Evolutionary conservation across 1,140 invertebrate genomes (phyloP), one percentile per base, ranked within the genome.

Genomic region (Ladona fulva): DNA sequence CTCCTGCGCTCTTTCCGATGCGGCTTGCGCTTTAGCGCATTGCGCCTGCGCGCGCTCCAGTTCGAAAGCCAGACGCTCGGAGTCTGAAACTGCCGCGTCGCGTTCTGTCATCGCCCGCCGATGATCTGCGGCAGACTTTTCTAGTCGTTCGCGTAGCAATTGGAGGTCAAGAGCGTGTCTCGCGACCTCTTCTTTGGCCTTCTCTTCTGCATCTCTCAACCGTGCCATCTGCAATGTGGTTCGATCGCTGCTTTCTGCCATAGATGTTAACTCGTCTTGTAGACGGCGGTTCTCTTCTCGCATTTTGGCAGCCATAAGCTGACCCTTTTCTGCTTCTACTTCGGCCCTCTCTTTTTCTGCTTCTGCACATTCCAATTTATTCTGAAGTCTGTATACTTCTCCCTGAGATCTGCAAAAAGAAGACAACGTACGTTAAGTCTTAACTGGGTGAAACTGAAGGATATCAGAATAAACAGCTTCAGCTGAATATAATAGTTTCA

Each of bases 201-300:
- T 96, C 80, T 97, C 95, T 86, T 97, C 95, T 81, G 91, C 89
- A 83, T 97, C 95, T 83, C 96, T 95, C 25, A 93, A 91, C 81
- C 95, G 89, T 76, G 90, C 91, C 0, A 97, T 86, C 82, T 97
- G 94, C 59, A 96, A 86, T 10, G 92, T 90, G 0, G 94, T 91
- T 66, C 95, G 87, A 81, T 97, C 95, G 83, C 95, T 95, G 85
- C 95, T 90, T 85, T 97, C 95, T 83, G 95, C 93, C 24, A 95
- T 84, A 59, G 92, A 89, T 59, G 92, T 88, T 75, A 93, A 85
- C 82, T 97, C 95, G 80, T 96, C 95, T 85, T 95, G 93, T 0
- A 94, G 84, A 83, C 95, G 95, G 19, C 94, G 89, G 80, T 93
- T 89, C 80, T 97, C 95, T 77, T 97, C 95, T 77, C 94, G 89